Conservation (phyloP, 2,888 invertebrate genomes). For the Agapetus fuscipes region DNA sequence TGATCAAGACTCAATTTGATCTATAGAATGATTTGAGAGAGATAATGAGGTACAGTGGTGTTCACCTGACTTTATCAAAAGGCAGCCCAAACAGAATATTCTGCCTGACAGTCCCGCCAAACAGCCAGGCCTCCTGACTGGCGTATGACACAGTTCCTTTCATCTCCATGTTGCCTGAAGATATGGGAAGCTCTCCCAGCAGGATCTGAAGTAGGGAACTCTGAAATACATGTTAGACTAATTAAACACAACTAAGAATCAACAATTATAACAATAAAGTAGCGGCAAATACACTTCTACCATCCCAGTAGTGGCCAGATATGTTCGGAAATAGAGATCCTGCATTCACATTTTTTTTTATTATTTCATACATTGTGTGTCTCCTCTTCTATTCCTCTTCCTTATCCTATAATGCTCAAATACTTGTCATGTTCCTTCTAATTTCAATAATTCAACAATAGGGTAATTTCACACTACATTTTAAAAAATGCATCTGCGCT, state of each 20-base stretch:
- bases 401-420: no score
- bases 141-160: conserved; percentile 64
- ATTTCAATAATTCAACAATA: no score
- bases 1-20: no score
- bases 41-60: no score
- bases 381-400: no score
- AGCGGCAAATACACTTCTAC: no score
- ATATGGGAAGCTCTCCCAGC: conserved; percentile 59
- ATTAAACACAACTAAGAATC: neutral
- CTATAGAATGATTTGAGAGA: no score
- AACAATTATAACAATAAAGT: no score
- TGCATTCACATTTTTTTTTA: neutral
- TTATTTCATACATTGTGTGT: neutral
- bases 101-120: conserved; percentile 64
- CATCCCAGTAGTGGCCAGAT: no score
- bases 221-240: conserved; percentile 26
- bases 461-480: no score
- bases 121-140: conserved; percentile 79
- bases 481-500: no score
- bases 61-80: conserved; percentile 50
- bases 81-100: conserved; percentile 75
- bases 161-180: conserved; percentile 54
- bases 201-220: conserved; percentile 59
- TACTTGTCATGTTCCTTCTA: no score
- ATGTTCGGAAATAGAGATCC: neutral